Conservation (phyloP, 2,113 vertebrate species). For the Cairina moschata region DNA sequence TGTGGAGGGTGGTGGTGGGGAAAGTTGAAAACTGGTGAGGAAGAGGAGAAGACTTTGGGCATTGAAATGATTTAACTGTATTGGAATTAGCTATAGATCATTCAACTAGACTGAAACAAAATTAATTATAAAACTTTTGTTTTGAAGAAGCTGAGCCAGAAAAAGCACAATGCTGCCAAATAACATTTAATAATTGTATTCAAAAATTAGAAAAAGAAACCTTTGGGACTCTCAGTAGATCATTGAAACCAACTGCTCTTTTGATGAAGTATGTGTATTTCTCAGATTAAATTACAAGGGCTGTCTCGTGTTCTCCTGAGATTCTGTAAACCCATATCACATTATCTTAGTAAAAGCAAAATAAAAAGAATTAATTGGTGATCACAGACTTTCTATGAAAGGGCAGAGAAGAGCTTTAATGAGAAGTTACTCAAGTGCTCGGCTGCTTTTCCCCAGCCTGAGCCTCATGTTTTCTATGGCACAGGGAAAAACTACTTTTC, state of each 20-base stretch:
- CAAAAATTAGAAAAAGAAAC: constrained; percentile 50
- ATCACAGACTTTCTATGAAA: background rate
- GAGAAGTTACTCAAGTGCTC: background rate
- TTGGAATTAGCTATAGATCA: constrained; percentile 63
- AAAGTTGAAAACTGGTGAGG: background rate
- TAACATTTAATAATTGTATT: constrained; percentile 67
- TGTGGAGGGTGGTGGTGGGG: background rate
- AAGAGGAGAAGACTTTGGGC: background rate
- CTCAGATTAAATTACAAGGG: constrained; percentile 56
- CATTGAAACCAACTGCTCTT: constrained; percentile 65
- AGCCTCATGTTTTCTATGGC: background rate
- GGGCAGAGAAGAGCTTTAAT: background rate
- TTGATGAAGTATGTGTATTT: constrained; percentile 58
- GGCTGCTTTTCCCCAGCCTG: background rate
- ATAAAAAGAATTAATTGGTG: constrained; percentile 42
- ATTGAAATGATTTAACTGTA: constrained; percentile 66
- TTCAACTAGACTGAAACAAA: constrained; percentile 54
- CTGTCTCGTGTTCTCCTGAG: constrained; percentile 52
- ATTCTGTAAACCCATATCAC: constrained; percentile 32
- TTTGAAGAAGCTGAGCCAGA: constrained; percentile 67
- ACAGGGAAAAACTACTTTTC: constrained; percentile 39
- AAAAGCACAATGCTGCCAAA: constrained; percentile 72
- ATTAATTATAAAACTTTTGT: constrained; percentile 65
- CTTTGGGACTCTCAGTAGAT: constrained; percentile 43
- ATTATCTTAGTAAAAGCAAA: constrained; percentile 60